Conservation (phyloP, 1,140 invertebrate genomes). For the Hyles euphorbiae region DNA sequence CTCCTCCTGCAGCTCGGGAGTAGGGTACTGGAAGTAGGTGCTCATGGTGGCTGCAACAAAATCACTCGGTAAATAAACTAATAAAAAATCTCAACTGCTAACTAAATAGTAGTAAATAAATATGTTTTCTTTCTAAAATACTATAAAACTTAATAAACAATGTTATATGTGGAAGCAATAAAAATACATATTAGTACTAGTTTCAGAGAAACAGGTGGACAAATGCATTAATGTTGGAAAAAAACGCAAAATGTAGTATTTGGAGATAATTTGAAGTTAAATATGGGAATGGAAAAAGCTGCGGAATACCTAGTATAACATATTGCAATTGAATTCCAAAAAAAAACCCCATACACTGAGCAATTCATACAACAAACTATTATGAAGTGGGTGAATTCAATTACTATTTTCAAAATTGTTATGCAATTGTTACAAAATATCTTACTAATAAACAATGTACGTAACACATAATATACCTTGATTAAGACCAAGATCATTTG, state of each 20-base stretch:
- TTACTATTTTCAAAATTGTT: background rate
- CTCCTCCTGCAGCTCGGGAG: conserved; percentile 90
- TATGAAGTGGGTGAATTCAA: too few relatives aligned
- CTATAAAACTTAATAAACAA: background rate
- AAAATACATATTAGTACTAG: too few relatives aligned
- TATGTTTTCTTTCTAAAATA: background rate
- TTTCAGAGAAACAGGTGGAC: too few relatives aligned
- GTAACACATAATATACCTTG: background rate
- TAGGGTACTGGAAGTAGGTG: conserved; percentile 87
- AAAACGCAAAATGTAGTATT: too few relatives aligned
- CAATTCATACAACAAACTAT: too few relatives aligned
- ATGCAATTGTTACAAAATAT: background rate
- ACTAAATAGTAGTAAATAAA: background rate
- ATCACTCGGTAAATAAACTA: background rate
- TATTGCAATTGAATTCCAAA: too few relatives aligned
- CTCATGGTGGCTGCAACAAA: conserved; percentile 74
- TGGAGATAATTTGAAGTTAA: too few relatives aligned
- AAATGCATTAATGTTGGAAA: too few relatives aligned
- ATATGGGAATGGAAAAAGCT: too few relatives aligned
- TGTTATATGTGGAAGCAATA: too few relatives aligned
- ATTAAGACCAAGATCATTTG: conserved; percentile 3
- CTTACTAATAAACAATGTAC: background rate
- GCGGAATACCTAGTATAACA: too few relatives aligned
- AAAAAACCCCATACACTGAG: too few relatives aligned
- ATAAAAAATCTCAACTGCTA: background rate